Evolutionary conservation across 2,797 vertebrate genomes (phyloP), one percentile per base, ranked within the genome.

Genomic region (Hafferia zeledoni): DNA sequence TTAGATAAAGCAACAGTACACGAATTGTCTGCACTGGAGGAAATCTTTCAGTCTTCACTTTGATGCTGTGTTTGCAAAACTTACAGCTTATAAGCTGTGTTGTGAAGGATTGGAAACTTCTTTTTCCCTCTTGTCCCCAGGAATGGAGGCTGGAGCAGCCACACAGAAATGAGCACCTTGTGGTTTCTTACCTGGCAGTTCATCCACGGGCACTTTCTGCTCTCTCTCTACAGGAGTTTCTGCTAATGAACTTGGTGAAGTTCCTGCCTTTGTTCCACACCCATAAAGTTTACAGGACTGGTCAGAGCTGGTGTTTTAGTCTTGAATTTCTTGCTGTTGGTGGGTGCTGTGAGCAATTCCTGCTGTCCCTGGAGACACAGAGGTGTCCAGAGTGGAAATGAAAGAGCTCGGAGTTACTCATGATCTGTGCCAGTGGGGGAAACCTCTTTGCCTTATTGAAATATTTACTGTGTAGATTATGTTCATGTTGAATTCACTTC

Each of bases 121-220:
- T 30, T 74, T 68, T 37, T 6, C 22, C 16, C n/a, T 49, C 67
- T 56, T 37, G 27, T 27, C 24, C 30, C 44, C 9, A 43, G 74
- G 41, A 22, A 5, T 10, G 39, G 43, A 53, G 46, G 23, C 43
- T 77, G 91, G 63, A 69, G 11, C 18, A 61, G 31, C 27, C 25
- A 10, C 37, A 24, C 25, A 57, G 61, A 41, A 55, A 56, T 5
- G 31, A 65, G 2, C 1, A 63, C 39, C 25, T 72, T 20, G 17
- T 52, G 15, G 11, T 72, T 82, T 74, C 49, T 70, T 53, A 37
- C 33, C 27, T 27, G 33, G 10, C 63, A 8, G 24, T 39, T 91
- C 15, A 28, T n/a, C 76, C 0, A 0, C 5, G 83, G 50, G 50
- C 3, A 12, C 70, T 63, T 87, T 47, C 30, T 71, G 17, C 39